Evolutionary conservation across 2,888 invertebrate genomes (phyloP).

Genomic region (Caenorhabditis virilis): DNA sequence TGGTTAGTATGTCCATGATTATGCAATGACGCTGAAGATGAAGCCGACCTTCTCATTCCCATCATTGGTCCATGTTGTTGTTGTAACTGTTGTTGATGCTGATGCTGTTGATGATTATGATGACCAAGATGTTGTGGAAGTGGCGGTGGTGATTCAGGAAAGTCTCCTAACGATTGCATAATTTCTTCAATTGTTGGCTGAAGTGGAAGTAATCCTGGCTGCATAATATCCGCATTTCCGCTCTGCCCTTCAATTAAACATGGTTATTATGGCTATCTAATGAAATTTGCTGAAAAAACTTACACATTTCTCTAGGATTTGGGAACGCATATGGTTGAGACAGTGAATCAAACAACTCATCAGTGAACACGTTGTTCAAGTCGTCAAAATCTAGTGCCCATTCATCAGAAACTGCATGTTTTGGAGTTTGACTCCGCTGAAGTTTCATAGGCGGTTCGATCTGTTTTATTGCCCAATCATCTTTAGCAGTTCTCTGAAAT

Average conservation of each 20-base stretch:
- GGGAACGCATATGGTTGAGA: constrained; percentile 89
- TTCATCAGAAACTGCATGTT: constrained; percentile 50
- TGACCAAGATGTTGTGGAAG: constrained; percentile 2
- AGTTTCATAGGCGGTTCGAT: constrained; percentile 26
- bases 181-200: constrained; percentile 78
- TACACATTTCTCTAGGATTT: constrained; percentile 83
- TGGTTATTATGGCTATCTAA: not conserved
- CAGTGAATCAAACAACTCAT: constrained; percentile 71
- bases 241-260: constrained; percentile 76
- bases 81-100: not conserved
- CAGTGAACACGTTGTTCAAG: constrained; percentile 70
- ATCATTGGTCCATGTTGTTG: constrained; percentile 4
- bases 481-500: constrained; percentile 11
- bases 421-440: constrained; percentile 58
- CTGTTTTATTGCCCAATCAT: not conserved
- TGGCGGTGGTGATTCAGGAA: constrained; percentile 21
- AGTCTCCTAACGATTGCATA: constrained; percentile 49
- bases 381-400: constrained; percentile 60
- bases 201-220: constrained; percentile 92
- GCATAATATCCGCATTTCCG: constrained; percentile 81
- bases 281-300: constrained; percentile 11
- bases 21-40: constrained; percentile 29
- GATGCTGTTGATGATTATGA: constrained; percentile 1
- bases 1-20: constrained; percentile 9
- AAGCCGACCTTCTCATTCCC: constrained; percentile 24